These are phyloP conservation scores for Archips xylosteana DNA, from an alignment of 2,888 invertebrate species.

Conservation along the genomic window DNA sequence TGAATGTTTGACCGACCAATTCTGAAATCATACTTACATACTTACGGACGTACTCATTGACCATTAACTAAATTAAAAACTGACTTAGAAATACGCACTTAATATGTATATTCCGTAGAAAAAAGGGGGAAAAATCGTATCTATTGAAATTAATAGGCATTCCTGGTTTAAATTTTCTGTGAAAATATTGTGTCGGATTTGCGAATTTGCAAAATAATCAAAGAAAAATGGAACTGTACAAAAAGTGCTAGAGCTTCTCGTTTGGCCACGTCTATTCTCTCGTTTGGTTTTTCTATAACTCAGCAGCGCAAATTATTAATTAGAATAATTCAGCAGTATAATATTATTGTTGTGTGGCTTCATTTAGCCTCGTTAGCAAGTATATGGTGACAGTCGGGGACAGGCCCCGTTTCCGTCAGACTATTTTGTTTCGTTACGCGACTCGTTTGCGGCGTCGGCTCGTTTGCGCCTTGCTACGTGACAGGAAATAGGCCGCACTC, in stretches of 20 bases:
- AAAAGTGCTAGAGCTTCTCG: neutral
- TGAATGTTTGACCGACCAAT: slow-evolving; percentile 8
- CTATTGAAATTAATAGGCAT: neutral
- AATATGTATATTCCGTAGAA: neutral
- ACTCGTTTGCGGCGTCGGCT: slow-evolving; percentile 60
- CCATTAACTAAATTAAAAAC: neutral
- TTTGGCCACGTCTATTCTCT: neutral
- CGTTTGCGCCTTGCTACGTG: slow-evolving; percentile 67
- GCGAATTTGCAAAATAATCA: neutral
- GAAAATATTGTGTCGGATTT: neutral
- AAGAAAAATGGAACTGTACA: neutral
- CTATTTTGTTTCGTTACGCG: slow-evolving; percentile 48
- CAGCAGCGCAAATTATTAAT: slow-evolving; percentile 20
- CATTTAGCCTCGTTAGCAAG: slow-evolving; percentile 41
- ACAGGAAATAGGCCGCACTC: slow-evolving; percentile 64
- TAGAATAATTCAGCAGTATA: slow-evolving; percentile 20
- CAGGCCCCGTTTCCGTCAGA: slow-evolving; percentile 43
- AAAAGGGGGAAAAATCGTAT: neutral
- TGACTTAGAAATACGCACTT: too few relatives aligned
- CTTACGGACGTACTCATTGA: neutral
- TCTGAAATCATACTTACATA: neutral
- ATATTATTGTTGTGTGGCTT: slow-evolving; percentile 28
- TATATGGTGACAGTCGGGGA: slow-evolving; percentile 25
- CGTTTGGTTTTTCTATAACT: slow-evolving; percentile 4
- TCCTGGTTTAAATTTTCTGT: too few relatives aligned